Evolutionary conservation across 2,113 vertebrate species (phyloP).

Genomic region (Amphilophus citrinellus): DNA sequence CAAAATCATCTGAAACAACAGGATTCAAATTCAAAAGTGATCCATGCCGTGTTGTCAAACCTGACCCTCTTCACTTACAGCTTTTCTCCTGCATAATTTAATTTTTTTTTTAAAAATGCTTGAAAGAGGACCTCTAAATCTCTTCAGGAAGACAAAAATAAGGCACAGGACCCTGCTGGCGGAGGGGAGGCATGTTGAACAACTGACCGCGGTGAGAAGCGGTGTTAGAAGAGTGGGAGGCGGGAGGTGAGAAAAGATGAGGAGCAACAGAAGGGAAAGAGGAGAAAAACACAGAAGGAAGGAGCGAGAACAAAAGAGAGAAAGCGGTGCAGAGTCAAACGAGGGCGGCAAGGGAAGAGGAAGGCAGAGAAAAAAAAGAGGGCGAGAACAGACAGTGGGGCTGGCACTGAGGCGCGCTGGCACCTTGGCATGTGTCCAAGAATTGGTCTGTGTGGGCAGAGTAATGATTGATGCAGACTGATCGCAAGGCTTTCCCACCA

Average conservation of each 20-base stretch:
- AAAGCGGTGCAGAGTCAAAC: constrained; percentile 17
- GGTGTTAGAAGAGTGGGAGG: constrained; percentile 35
- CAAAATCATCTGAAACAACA: constrained; percentile 23
- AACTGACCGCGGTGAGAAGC: constrained; percentile 22
- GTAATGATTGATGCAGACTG: constrained; percentile 49
- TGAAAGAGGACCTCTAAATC: constrained; percentile 36
- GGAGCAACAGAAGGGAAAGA: constrained; percentile 44
- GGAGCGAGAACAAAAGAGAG: constrained; percentile 40
- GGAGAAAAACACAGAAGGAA: constrained; percentile 19
- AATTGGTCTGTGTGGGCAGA: constrained; percentile 58
- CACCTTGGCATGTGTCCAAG: constrained; percentile 53
- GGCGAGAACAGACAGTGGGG: constrained; percentile 47
- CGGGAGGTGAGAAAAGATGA: constrained; percentile 51
- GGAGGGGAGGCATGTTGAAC: constrained; percentile 30
- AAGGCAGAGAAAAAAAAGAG: constrained; percentile 21
- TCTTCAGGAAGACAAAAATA: constrained; percentile 12
- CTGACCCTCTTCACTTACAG: neutral
- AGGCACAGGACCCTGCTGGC: constrained; percentile 25
- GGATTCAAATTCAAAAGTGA: constrained; percentile 20
- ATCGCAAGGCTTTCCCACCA: constrained; percentile 58
- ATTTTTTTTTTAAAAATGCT: constrained; percentile 5
- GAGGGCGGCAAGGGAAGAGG: constrained; percentile 5
- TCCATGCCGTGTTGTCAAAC: constrained; percentile 22
- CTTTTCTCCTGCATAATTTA: constrained; percentile 31
- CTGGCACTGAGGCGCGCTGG: constrained; percentile 35